phyloP scores from a whole-genome alignment of 2,797 vertebrate genomes.

The Peromyscus melanophrys region DNA sequence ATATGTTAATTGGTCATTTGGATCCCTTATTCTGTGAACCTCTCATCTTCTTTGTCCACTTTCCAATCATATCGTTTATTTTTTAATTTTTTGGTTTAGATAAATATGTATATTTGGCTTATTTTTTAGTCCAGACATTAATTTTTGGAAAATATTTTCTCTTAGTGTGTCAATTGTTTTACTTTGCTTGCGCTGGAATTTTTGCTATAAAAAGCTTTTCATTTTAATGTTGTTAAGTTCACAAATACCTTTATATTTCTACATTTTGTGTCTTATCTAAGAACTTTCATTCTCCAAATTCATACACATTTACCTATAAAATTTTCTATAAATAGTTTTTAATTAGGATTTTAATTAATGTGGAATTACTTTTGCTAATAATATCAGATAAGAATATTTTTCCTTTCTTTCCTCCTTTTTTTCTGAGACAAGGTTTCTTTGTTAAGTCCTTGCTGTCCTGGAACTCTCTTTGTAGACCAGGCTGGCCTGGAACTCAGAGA shows the following conservation, averaged over 20 bases:
- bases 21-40: slow-evolving; percentile 1
- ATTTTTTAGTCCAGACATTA: neutral
- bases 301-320: neutral
- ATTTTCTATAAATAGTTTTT: neutral
- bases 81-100: neutral
- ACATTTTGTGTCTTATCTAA: neutral
- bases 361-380: slow-evolving; percentile 15
- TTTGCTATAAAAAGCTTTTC: neutral
- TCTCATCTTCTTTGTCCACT: slow-evolving; percentile 31
- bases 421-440: neutral
- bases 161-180: neutral
- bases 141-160: slow-evolving; percentile 37
- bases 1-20: neutral
- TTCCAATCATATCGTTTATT: neutral
- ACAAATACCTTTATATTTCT: neutral
- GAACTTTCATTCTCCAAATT: neutral
- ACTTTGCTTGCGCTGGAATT: neutral
- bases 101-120: neutral
- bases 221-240: slow-evolving; percentile 14
- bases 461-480: neutral
- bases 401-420: neutral
- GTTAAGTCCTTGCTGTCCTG: neutral
- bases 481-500: too few relatives aligned
- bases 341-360: slow-evolving; percentile 1
- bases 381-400: neutral